Percentiles rank a stretch among this genome's conserved stretches.
Conservation (phyloP, 53 echinoderm and acorn worm species). For the Glandiceps talaboti region DNA sequence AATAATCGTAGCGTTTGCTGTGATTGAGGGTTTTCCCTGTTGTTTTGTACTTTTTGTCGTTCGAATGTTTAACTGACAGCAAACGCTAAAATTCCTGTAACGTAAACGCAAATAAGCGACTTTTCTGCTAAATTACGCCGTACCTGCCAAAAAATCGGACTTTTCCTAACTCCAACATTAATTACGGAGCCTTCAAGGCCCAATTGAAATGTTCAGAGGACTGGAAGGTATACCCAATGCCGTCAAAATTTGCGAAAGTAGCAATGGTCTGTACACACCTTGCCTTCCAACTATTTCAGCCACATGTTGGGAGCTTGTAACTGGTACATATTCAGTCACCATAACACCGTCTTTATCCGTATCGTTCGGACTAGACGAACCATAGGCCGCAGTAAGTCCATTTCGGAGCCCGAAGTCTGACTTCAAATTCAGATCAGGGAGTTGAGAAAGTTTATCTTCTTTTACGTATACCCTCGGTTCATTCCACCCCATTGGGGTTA, state of each 20-base stretch:
- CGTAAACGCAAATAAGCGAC: not conserved
- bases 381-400: constrained; percentile 47
- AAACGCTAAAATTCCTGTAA: too few species aligned
- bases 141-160: too few species aligned
- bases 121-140: too few species aligned
- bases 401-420: constrained; percentile 64
- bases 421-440: constrained; percentile 64
- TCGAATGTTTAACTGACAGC: too few species aligned
- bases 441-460: constrained; percentile 50
- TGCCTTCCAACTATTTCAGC: constrained; percentile 99
- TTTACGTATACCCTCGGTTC: constrained; percentile 48
- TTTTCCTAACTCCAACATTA: too few species aligned
- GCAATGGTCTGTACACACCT: constrained; percentile 33
- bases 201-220: too few species aligned
- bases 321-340: constrained; percentile 99
- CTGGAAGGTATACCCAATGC: too few species aligned
- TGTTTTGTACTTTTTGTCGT: too few species aligned
- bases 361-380: constrained; percentile 58
- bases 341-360: constrained; percentile 78
- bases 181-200: too few species aligned
- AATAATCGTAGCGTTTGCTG: too few species aligned
- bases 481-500: constrained; percentile 77
- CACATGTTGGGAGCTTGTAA: constrained; percentile 98
- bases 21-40: too few species aligned
- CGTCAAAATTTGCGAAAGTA: too few species aligned